These are phyloP conservation scores for Nezara viridula DNA, from an alignment of 2,888 invertebrate genomes.

Conservation along the genomic window DNA sequence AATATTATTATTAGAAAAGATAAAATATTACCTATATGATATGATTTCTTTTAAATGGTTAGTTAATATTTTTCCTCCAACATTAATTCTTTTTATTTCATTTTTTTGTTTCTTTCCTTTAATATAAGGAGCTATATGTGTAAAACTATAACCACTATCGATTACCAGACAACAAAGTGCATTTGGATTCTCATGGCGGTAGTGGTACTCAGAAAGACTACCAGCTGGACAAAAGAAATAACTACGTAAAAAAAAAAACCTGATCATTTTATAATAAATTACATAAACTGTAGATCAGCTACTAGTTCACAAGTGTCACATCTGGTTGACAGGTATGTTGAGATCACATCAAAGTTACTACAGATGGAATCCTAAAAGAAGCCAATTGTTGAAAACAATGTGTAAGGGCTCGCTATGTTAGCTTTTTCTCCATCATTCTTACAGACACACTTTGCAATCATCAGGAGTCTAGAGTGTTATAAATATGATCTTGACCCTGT, in stretches of 20 bases:
- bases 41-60: conserved; percentile 98
- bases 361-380: too few relatives aligned
- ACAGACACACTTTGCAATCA: too few relatives aligned
- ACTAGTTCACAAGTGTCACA: too few relatives aligned
- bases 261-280: too few relatives aligned
- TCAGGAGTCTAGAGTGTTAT: too few relatives aligned
- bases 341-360: too few relatives aligned
- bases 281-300: too few relatives aligned
- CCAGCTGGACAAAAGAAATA: conserved; percentile 72
- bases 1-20: neutral
- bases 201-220: conserved; percentile 83
- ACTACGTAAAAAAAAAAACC: neutral
- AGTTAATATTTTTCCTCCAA: conserved; percentile 96
- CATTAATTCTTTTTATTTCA: conserved; percentile 87
- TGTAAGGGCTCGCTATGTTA: too few relatives aligned
- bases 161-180: conserved; percentile 83
- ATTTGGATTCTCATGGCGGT: conserved; percentile 72
- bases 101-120: conserved; percentile 78
- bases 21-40: conserved; percentile 80
- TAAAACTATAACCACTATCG: conserved; percentile 96
- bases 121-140: conserved; percentile 93
- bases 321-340: too few relatives aligned
- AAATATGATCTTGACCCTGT: too few relatives aligned
- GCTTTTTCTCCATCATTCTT: too few relatives aligned
- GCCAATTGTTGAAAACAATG: too few relatives aligned